phyloP scores from a whole-genome alignment of 1,140 invertebrate species.

The Phenacoccus solenopsis region DNA sequence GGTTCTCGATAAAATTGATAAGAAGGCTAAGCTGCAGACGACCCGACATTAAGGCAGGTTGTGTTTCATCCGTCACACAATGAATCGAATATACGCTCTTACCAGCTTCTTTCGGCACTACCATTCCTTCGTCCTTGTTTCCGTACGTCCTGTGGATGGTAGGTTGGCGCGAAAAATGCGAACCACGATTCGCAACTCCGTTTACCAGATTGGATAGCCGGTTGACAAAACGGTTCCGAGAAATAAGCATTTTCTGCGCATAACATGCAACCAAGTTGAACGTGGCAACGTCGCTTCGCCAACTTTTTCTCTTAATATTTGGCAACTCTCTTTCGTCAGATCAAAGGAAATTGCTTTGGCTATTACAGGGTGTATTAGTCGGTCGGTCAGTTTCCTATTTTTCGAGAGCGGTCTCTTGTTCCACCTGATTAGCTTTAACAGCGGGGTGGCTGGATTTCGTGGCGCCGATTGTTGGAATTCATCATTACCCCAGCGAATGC shows the following conservation, averaged over 20 bases:
- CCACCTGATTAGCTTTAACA: not conserved
- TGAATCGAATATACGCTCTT: too few species aligned
- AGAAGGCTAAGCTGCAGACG: not conserved
- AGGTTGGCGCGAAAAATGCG: too few species aligned
- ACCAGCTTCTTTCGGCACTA: too few species aligned
- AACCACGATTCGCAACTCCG: too few species aligned
- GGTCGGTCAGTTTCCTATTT: not conserved
- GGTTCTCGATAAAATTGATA: not conserved
- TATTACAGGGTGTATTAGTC: not conserved
- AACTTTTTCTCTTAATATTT: conserved; percentile 3
- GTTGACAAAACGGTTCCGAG: too few species aligned
- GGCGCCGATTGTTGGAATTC: not conserved
- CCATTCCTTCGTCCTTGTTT: too few species aligned
- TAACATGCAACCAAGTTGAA: not conserved
- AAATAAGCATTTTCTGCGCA: too few species aligned
- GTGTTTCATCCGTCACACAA: not conserved
- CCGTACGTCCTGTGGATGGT: too few species aligned
- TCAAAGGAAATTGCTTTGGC: not conserved
- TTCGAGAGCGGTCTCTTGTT: not conserved
- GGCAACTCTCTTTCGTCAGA: not conserved
- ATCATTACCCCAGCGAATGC: not conserved
- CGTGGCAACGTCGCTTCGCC: not conserved
- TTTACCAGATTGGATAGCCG: too few species aligned
- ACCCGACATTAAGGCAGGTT: conserved; percentile 1
- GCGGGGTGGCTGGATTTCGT: not conserved